Base-by-base conservation (phyloP, 2,113 vertebrate species). In the Gnathonemus longibarbis region DNA sequence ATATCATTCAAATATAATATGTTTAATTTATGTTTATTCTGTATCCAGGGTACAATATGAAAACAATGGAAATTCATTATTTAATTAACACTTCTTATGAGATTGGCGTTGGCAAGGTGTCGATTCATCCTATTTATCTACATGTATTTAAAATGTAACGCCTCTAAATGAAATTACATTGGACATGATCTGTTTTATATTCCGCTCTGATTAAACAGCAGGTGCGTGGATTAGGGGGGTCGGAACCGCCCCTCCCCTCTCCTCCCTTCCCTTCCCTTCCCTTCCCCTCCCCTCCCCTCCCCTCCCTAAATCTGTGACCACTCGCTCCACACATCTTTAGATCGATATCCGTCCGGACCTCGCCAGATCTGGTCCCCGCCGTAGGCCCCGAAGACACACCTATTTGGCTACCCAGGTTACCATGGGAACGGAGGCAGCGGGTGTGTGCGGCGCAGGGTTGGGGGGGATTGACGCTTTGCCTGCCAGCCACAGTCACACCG, bases 341-440 rank as follows among this genome's bases (percentile, higher is more conserved):
- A 95, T 95, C 95, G 93, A 95, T 94, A 95, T 93, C 91, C 88
- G 77, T 93, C 92, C 92, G 93, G 92, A 93, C 92, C 91, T 94
- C 66, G 53, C 66, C 48, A 93, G 93, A 85, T 89, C 45, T 62
- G 93, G 93, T 92, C 92, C 93, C 94, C 91, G 92, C 91, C 89
- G 90, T 27, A 7, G 93, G 93, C 93, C 90, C 93, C 87, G 89
- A 93, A 92, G 92, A 93, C 92, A 88, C 70, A 93, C 93, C 93
- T 93, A 93, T 93, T 91, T 92, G 91, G 91, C 93, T 8, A 91
- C 93, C 91, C 93, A 90, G 87, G 95, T 95, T 95, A 93, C 95
- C 93, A 95, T 95, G 94, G 95, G 92, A 95, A 94, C 95, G 92
- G 70, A 90, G 89, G 86, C 48, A 77, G 74, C 45, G 85, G 88